Evolutionary conservation across 2,888 invertebrate genomes (phyloP).

Genomic region (Axea sp.): DNA sequence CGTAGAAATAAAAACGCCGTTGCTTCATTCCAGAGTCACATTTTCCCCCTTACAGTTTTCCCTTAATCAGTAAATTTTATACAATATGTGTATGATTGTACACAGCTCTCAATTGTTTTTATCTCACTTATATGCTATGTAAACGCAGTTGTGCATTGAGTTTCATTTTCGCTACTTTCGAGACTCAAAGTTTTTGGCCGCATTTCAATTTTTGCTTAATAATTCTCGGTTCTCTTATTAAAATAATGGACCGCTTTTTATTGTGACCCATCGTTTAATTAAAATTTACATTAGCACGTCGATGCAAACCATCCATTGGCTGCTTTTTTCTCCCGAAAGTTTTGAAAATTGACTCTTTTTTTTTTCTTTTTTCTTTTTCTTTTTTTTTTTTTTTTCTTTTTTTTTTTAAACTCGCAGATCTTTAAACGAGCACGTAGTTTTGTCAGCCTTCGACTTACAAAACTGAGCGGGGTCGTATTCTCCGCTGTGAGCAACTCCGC

Average conservation of each 20-base stretch:
- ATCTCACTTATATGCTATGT: conserved; percentile 28
- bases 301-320: conserved; percentile 32
- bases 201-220: conserved; percentile 8
- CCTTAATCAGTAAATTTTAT: conserved; percentile 39
- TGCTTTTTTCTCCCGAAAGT: conserved; percentile 46
- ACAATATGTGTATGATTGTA: conserved; percentile 62
- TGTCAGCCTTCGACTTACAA: too few species aligned
- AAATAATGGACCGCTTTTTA: conserved; percentile 21
- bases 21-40: conserved; percentile 31
- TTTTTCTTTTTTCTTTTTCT: conserved; percentile 19
- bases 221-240: conserved; percentile 19
- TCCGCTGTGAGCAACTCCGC: too few species aligned
- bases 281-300: conserved; percentile 12
- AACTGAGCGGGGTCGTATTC: too few species aligned
- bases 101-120: conserved; percentile 51
- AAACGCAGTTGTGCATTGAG: conserved; percentile 54
- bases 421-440: too few species aligned
- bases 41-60: conserved; percentile 1
- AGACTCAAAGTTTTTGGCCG: conserved; percentile 54
- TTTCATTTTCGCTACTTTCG: conserved; percentile 61
- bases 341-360: conserved; percentile 52
- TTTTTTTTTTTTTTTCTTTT: conserved; percentile 17
- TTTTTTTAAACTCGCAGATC: too few species aligned
- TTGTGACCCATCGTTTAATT: conserved; percentile 2
- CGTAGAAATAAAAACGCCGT: conserved; percentile 46